Percentiles rank a stretch among this genome's conserved stretches.
Evolutionary conservation across 2,888 invertebrate species (phyloP).

Genomic region (Agrenia bidenticulata): DNA sequence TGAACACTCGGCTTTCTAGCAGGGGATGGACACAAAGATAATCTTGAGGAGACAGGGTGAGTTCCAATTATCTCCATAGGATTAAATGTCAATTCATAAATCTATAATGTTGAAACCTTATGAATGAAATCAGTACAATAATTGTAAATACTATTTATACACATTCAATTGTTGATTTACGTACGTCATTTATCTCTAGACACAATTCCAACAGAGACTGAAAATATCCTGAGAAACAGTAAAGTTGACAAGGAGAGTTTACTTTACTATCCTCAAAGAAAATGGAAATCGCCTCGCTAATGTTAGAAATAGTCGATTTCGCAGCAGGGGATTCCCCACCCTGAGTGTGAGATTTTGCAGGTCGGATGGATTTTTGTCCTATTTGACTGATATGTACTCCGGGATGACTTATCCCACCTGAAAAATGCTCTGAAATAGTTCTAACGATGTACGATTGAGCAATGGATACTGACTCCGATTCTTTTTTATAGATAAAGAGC

Average conservation of each 20-base stretch:
- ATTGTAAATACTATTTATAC: not conserved
- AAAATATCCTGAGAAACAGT: conserved; percentile 24
- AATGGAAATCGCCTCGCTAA: not conserved
- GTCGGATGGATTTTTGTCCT: not conserved
- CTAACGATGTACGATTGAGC: not conserved
- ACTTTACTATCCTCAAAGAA: not conserved
- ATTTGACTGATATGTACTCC: not conserved
- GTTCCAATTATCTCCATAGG: not conserved
- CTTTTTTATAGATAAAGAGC: conserved; percentile 1
- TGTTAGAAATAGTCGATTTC: not conserved
- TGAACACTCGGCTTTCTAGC: not conserved
- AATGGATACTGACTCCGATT: not conserved
- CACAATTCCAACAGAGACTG: conserved; percentile 33
- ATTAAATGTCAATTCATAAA: not conserved
- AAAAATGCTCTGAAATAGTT: not conserved
- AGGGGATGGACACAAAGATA: not conserved
- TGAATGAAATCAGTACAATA: not conserved
- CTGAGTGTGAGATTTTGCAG: not conserved
- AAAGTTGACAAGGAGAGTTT: not conserved
- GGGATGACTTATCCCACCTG: not conserved
- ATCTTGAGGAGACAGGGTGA: not conserved
- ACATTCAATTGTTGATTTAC: not conserved
- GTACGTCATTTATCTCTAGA: conserved; percentile 23
- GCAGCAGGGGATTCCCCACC: not conserved
- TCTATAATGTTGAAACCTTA: not conserved